These are phyloP conservation scores for Pristionchus pacificus DNA, from an alignment of 1,140 invertebrate species.

Conservation along the genomic window DNA sequence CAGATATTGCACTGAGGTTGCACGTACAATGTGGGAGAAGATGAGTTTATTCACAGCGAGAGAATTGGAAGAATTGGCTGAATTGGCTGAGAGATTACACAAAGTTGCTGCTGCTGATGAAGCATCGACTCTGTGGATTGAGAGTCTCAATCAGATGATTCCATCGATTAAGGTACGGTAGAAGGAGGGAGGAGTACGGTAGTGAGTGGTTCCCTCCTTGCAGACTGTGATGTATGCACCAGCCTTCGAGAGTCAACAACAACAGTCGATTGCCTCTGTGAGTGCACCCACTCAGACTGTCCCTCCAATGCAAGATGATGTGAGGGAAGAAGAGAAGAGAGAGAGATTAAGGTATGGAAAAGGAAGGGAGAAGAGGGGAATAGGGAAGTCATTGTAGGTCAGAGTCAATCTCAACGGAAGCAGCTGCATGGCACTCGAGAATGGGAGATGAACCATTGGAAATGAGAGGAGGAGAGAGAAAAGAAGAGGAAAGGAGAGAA, in stretches of 20 bases:
- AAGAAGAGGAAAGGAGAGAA: not conserved
- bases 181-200: no score
- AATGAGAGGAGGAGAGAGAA: not conserved
- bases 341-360: no score
- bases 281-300: no score
- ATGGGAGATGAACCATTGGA: not conserved
- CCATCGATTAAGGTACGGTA: not conserved
- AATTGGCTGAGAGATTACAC: constrained; percentile 18
- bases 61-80: constrained; percentile 5
- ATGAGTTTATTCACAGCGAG: not conserved
- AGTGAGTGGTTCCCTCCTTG: not conserved
- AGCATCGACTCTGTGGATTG: constrained; percentile 11
- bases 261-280: no score
- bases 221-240: not conserved
- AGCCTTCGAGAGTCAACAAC: not conserved
- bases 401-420: not conserved
- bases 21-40: constrained; percentile 12
- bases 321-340: no score
- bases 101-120: constrained; percentile 11
- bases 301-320: no score
- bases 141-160: constrained; percentile 11
- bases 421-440: not conserved
- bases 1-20: constrained; percentile 16
- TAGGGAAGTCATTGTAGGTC: not conserved
- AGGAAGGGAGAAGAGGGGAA: no score